A percentile compares a stretch with the other conserved stretches of the same genome.
These are phyloP conservation scores for Rostratula benghalensis DNA, from an alignment of 2,113 vertebrate species.

Conservation along the genomic window DNA sequence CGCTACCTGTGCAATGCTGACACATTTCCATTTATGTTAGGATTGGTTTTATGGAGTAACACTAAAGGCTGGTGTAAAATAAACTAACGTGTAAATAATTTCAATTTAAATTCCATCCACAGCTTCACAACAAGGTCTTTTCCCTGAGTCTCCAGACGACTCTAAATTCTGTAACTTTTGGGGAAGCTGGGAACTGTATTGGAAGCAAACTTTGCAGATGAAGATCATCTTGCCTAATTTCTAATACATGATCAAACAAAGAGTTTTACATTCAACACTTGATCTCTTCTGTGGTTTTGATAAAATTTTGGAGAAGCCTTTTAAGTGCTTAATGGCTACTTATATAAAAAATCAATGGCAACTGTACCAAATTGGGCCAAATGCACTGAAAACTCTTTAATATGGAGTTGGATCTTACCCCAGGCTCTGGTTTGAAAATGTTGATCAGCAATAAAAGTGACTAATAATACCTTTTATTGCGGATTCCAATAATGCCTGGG, in stretches of 20 bases:
- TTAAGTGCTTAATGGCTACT: neutral
- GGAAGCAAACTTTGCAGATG: neutral
- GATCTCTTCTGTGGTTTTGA: neutral
- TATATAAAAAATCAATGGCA: neutral
- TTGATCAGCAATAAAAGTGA: constrained; percentile 5
- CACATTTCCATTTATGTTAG: neutral
- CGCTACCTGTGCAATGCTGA: neutral
- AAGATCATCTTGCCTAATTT: neutral
- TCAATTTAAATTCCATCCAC: neutral
- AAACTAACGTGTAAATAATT: neutral
- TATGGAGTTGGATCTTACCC: neutral
- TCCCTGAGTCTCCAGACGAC: neutral
- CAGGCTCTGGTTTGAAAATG: neutral
- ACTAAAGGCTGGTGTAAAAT: neutral
- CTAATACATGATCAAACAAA: neutral
- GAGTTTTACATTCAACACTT: neutral
- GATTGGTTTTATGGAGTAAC: neutral
- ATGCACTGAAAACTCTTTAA: neutral
- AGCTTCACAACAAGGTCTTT: neutral
- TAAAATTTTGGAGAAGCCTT: neutral
- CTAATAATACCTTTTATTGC: neutral
- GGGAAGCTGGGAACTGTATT: neutral
- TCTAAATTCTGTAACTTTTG: neutral
- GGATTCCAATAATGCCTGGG: neutral
- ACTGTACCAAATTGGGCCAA: neutral